Conservation (phyloP, 1,140 invertebrate species). For the Hycleus phaleratus region DNA sequence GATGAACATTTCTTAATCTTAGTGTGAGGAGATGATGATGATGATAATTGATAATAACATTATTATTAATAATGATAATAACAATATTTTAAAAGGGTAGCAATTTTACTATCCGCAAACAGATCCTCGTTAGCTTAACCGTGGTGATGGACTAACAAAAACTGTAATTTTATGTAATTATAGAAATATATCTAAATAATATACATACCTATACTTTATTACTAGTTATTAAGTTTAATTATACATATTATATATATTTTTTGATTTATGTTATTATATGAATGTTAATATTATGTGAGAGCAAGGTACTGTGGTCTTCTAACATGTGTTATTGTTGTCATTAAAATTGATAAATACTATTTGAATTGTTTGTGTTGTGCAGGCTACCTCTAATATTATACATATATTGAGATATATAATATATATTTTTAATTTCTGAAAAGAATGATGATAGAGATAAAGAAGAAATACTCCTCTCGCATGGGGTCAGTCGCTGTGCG, state of each 20-base stretch:
- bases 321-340: constrained; percentile 29
- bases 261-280: constrained; percentile 30
- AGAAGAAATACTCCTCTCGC: constrained; percentile 6
- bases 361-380: constrained; percentile 26
- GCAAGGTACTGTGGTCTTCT: constrained; percentile 38
- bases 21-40: not conserved
- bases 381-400: constrained; percentile 24
- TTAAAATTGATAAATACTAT: constrained; percentile 24
- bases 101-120: too few relatives aligned
- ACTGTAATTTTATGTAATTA: constrained; percentile 36
- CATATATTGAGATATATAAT: not conserved
- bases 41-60: too few relatives aligned
- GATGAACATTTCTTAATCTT: not conserved
- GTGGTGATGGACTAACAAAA: constrained; percentile 37
- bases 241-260: constrained; percentile 25
- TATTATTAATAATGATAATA: too few relatives aligned
- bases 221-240: constrained; percentile 30
- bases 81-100: too few relatives aligned
- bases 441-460: constrained; percentile 11
- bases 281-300: constrained; percentile 27
- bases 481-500: constrained; percentile 14
- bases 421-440: constrained; percentile 18
- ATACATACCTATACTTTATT: constrained; percentile 25
- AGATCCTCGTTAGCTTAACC: constrained; percentile 29
- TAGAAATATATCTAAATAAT: constrained; percentile 15